A percentile compares a stretch with the other conserved stretches of the same genome.
These are phyloP conservation scores for Recurvirostra avosetta DNA, from an alignment of 2,113 vertebrate species.

Conservation along the genomic window DNA sequence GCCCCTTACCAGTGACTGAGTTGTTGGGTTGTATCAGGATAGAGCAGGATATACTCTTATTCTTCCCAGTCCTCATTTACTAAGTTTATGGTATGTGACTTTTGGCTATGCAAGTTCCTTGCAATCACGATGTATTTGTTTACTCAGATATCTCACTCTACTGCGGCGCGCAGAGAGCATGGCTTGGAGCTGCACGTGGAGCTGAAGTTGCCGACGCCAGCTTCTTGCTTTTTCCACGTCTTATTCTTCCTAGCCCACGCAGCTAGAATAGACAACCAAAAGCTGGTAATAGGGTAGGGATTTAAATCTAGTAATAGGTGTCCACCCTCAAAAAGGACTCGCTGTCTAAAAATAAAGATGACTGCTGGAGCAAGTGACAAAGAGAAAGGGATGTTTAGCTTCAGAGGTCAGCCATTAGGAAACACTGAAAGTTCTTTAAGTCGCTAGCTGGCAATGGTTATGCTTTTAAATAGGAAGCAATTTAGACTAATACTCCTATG, in stretches of 20 bases:
- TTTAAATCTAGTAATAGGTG: not conserved
- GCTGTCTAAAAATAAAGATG: not conserved
- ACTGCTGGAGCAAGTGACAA: not conserved
- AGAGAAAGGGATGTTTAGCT: not conserved
- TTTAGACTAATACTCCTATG: not conserved
- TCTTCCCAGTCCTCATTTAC: not conserved
- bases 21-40: not conserved
- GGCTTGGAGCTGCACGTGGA: not conserved
- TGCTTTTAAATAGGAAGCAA: not conserved
- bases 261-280: not conserved
- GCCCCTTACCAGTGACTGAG: not conserved
- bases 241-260: not conserved
- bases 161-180: not conserved
- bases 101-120: not conserved
- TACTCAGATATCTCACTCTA: not conserved
- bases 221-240: not conserved
- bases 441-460: not conserved
- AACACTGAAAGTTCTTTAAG: not conserved
- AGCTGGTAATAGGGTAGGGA: not conserved
- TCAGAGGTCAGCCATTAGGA: not conserved
- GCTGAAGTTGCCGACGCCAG: not conserved
- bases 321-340: not conserved
- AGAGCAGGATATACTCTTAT: not conserved
- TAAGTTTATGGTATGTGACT: not conserved
- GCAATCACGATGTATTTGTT: not conserved